Conservation (phyloP, 2,797 vertebrate species). For the Emydoidea blandingii region DNA sequence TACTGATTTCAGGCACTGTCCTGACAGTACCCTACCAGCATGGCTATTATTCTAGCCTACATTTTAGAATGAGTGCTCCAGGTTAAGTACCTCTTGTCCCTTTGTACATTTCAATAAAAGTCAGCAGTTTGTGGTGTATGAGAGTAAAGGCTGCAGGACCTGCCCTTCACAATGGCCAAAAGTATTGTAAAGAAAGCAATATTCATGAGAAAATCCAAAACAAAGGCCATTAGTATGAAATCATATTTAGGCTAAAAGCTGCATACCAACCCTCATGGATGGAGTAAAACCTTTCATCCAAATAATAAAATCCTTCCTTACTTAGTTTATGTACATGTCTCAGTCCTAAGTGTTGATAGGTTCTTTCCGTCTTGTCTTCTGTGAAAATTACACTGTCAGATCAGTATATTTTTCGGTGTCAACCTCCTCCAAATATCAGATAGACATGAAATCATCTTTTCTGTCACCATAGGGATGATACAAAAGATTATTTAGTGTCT, state of each 20-base stretch:
- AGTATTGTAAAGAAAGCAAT: neutral
- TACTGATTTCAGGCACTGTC: too few species aligned
- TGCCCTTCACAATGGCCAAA: neutral
- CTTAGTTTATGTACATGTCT: neutral
- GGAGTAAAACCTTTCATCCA: neutral
- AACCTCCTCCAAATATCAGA: neutral
- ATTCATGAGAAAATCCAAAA: neutral
- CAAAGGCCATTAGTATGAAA: neutral
- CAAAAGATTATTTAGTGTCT: neutral
- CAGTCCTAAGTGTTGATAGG: neutral
- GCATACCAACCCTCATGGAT: neutral
- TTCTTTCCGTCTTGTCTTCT: neutral
- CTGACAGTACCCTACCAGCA: too few species aligned
- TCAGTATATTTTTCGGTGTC: neutral
- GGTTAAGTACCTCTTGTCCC: too few species aligned
- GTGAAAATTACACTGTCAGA: neutral
- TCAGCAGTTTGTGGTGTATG: too few species aligned
- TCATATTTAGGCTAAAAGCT: neutral
- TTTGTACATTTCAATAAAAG: too few species aligned
- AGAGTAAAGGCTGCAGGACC: neutral
- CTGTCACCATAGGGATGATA: too few species aligned
- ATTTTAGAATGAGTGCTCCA: too few species aligned
- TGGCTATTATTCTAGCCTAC: too few species aligned
- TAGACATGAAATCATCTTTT: neutral
- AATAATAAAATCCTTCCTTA: neutral